Evolutionary conservation across 2,113 vertebrate genomes (phyloP).

Genomic region (Corynorhinus townsendii): DNA sequence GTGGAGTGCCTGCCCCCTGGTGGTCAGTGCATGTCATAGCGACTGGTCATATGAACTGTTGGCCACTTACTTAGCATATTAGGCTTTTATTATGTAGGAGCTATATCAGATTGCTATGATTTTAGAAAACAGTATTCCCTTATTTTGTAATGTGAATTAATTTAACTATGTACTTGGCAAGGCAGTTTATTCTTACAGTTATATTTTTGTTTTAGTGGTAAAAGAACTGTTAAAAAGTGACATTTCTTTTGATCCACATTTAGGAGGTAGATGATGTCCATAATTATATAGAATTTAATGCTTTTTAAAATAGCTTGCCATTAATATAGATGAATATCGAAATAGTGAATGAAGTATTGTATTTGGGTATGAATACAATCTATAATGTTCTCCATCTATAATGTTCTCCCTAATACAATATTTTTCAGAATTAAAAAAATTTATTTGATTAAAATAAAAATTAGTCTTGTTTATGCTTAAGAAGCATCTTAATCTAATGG

Average conservation of each 20-base stretch:
- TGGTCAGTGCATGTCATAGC: too few species aligned
- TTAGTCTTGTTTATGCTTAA: conserved; percentile 25
- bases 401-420: background rate
- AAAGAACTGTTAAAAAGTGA: background rate
- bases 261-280: background rate
- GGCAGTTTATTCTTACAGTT: background rate
- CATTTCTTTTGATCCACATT: background rate
- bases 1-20: too few species aligned
- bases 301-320: background rate
- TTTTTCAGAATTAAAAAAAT: background rate
- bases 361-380: background rate
- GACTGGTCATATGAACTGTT: too few species aligned
- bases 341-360: background rate
- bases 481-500: conserved; percentile 22
- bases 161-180: background rate
- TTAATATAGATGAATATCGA: background rate
- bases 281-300: background rate
- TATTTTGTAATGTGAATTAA: background rate
- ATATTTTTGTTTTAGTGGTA: conserved; percentile 14
- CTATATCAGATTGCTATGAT: background rate
- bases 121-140: background rate
- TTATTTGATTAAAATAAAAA: background rate
- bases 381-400: background rate
- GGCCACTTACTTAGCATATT: too few species aligned
- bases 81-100: too few species aligned